Base-by-base conservation (phyloP, 2,888 invertebrate genomes). In the Atrina japonica region DNA sequence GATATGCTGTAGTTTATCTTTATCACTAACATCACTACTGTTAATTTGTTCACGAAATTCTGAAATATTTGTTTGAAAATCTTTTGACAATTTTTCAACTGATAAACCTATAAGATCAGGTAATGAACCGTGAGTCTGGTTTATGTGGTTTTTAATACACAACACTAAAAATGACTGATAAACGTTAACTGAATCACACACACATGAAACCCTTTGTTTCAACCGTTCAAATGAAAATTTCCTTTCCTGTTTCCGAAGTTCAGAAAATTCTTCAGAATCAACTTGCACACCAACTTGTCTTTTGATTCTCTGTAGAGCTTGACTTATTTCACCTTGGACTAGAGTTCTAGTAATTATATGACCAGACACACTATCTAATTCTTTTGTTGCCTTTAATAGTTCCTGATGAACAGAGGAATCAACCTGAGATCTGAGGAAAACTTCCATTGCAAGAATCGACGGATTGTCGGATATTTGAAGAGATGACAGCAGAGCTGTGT, bases 301-400 rank as follows among this genome's bases (percentile, higher is more conserved):
- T 87, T 94, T 94, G 80, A 93, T 92, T 14, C 92, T 89, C 71
- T 91, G 80, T 27, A 93, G 83, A 30, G 86, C 85, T 68, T 81
- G 83, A 52, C 87, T 86, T 53, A 89, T 83, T 72, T 88, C 89
- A 49, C 87, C 87, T 70, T 87, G 85, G 47, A 88, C 73, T 1
- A 84, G 66, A 35, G 86, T 82, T 45, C 78, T 70, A 16, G 83
- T 78, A 18, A 84, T 80, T 45, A 86, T 78, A 61, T 85, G 84
- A 70, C 82, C 83, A 7, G 85, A 81, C 25, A 83, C 76, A 63
- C 73, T 74, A 56, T 83, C 78, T 71, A 84, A 75, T 61, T 76
- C 78, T 59, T 75, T 77, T 52, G 79, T 76, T 63, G 77, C 74
- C 66, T 80, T 82, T 65, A 80, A 73, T 60, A 85, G 50, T 27